Evolutionary conservation across 1,140 invertebrate species (phyloP).

Genomic region (Neocloeon triangulifer): DNA sequence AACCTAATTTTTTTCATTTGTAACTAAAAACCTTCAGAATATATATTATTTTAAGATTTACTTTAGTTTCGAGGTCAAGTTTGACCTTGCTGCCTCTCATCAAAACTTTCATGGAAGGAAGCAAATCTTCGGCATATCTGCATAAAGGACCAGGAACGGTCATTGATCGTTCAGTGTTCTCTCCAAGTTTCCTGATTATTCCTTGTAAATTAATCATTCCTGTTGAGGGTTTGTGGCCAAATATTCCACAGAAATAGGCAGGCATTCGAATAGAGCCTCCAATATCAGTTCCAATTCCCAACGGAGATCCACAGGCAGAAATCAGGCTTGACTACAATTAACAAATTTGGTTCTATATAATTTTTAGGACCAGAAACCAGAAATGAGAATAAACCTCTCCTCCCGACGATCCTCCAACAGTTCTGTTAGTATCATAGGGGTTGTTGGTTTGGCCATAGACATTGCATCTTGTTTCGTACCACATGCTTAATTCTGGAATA

Average conservation of each 20-base stretch:
- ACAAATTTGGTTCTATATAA: too few species aligned
- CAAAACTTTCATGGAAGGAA: constrained; percentile 22
- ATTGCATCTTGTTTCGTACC: constrained; percentile 74
- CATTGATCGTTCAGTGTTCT: constrained; percentile 7
- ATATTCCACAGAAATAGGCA: constrained; percentile 37
- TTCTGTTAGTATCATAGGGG: constrained; percentile 59
- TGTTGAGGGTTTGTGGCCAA: constrained; percentile 33
- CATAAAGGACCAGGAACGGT: constrained; percentile 29
- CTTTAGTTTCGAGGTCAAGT: constrained; percentile 15
- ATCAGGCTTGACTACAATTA: constrained; percentile 15
- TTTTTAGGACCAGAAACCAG: too few species aligned
- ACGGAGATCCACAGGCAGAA: constrained; percentile 25
- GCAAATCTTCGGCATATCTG: constrained; percentile 28
- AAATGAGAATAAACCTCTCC: too few species aligned
- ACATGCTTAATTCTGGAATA: constrained; percentile 75
- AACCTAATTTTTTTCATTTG: too few species aligned
- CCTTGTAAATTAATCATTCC: constrained; percentile 7
- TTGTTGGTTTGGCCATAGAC: constrained; percentile 71
- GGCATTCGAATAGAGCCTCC: constrained; percentile 44
- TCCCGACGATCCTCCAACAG: constrained; percentile 54
- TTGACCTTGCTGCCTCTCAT: constrained; percentile 14
- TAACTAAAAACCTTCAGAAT: too few species aligned
- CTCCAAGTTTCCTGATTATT: constrained; percentile 6
- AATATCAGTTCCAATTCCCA: constrained; percentile 40
- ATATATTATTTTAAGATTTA: too few species aligned